Evolutionary conservation across 1,140 invertebrate species (phyloP), one percentile per base, ranked within the genome.

Genomic region (Conus betulinus): DNA sequence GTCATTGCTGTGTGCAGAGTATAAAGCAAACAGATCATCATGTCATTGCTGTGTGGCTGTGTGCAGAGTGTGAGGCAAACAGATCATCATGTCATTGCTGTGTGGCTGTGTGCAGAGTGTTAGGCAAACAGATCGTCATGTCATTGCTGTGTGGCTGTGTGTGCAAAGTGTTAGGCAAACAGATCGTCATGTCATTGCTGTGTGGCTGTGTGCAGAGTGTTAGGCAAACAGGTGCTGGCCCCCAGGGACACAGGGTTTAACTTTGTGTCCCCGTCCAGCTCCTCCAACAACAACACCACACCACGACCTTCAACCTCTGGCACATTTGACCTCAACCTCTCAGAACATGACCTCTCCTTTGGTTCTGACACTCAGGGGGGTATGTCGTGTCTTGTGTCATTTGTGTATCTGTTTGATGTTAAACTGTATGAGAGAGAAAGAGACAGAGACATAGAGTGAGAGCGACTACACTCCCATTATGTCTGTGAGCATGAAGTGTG

Each of bases 321-420:
- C 85, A 91, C 92, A 86, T 91, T 90, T 60, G 88, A 93, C 23
- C 86, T 91, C 71, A 93, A 93, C 76, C 88, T 93, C 39, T 91
- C 93, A 84, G 93, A 93, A 25, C 88, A 90, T 23, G 93, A 93
- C 88, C 89, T 92, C 83, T 88, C 90, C 71, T 79, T 88, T 60
- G 91, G 90, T 79, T 87, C 91, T 89, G 93, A 94, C 88, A 90
- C 91, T 92, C 92, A 93, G 92, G 92, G 92, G 92, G 93, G 93
- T 94, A 88, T 78, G 93, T 89, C 63, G 52, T 51, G 39, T 23
- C 20, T 15, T 55, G n/a, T 25, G 52, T 52, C n/a, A 6, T 84
- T 57, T 57, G 60, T 85, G 55, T 85, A 7, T 85, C 0, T 67
- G 57, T 85, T 13, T 85, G 57, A 39, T 85, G 63, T 60, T 60